These are phyloP conservation scores for Folsomia candida DNA, from an alignment of 2,888 invertebrate genomes.

Conservation along the genomic window DNA sequence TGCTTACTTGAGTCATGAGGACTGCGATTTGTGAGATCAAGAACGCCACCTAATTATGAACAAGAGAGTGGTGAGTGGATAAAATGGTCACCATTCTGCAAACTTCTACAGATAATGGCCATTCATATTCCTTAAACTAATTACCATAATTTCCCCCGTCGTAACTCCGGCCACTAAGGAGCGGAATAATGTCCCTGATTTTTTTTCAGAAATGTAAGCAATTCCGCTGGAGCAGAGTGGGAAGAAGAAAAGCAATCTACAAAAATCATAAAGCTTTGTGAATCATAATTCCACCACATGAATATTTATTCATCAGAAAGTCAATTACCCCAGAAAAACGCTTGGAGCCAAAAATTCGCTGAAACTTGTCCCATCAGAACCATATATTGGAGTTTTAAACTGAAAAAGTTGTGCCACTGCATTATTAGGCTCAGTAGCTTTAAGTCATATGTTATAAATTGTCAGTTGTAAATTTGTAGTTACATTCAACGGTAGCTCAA, in stretches of 20 bases:
- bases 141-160: conserved; percentile 83
- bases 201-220: conserved; percentile 43
- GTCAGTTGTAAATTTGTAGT: conserved; percentile 52
- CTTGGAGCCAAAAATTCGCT: conserved; percentile 95
- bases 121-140: too few species aligned
- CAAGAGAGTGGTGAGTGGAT: too few species aligned
- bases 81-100: too few species aligned
- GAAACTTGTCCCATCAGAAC: conserved; percentile 82
- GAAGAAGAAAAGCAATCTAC: conserved; percentile 90
- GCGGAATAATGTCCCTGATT: conserved; percentile 39
- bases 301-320: too few species aligned
- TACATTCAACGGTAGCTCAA: conserved; percentile 53
- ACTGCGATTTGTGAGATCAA: conserved; percentile 91
- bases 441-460: too few species aligned
- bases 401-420: too few species aligned
- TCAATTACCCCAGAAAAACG: conserved; percentile 82
- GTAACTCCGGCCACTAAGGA: conserved; percentile 66
- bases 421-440: too few species aligned
- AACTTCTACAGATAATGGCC: too few species aligned
- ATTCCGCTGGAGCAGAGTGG: conserved; percentile 62
- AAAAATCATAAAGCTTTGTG: conserved; percentile 49
- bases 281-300: conserved; percentile 3
- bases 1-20: too few species aligned
- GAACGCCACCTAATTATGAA: too few species aligned
- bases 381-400: conserved; percentile 83